Percentiles rank a stretch among this genome's conserved stretches.
Conservation (phyloP, 2,888 invertebrate genomes). For the Gari tellinella region DNA sequence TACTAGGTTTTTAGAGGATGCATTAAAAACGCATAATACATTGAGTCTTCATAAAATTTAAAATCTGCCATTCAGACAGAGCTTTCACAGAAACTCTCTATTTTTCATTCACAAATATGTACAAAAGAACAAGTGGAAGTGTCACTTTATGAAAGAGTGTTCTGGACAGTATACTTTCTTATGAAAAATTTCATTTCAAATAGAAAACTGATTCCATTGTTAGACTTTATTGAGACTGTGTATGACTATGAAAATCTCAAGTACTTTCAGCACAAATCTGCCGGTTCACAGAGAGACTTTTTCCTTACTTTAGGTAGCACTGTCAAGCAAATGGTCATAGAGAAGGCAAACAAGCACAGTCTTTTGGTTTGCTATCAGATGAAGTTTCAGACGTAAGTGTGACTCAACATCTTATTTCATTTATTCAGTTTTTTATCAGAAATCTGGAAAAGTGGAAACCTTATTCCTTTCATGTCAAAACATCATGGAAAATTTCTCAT, state of each 20-base stretch:
- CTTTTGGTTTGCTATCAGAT: constrained; percentile 34
- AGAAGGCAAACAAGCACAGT: constrained; percentile 14
- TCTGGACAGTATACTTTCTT: constrained; percentile 32
- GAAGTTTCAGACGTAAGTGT: constrained; percentile 39
- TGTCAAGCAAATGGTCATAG: constrained; percentile 8
- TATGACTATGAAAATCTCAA: constrained; percentile 27
- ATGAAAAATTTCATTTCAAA: constrained; percentile 39
- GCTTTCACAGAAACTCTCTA: constrained; percentile 16
- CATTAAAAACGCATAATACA: constrained; percentile 4
- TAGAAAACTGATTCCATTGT: constrained; percentile 18
- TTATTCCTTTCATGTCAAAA: constrained; percentile 31
- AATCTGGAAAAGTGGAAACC: constrained; percentile 13
- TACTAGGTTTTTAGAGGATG: constrained; percentile 14
- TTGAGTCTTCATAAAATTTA: not conserved
- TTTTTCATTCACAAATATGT: constrained; percentile 25
- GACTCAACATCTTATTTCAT: constrained; percentile 37
- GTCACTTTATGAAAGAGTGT: constrained; percentile 8
- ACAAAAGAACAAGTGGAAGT: constrained; percentile 23
- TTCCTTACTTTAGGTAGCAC: constrained; percentile 22
- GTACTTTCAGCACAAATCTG: constrained; percentile 36
- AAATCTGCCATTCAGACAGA: constrained; percentile 20
- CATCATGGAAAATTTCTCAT: constrained; percentile 13
- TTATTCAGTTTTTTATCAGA: constrained; percentile 24
- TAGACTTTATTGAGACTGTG: constrained; percentile 22
- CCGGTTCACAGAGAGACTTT: constrained; percentile 22